Base-by-base conservation (phyloP, 2,113 vertebrate genomes). In the Fulmarus glacialis region DNA sequence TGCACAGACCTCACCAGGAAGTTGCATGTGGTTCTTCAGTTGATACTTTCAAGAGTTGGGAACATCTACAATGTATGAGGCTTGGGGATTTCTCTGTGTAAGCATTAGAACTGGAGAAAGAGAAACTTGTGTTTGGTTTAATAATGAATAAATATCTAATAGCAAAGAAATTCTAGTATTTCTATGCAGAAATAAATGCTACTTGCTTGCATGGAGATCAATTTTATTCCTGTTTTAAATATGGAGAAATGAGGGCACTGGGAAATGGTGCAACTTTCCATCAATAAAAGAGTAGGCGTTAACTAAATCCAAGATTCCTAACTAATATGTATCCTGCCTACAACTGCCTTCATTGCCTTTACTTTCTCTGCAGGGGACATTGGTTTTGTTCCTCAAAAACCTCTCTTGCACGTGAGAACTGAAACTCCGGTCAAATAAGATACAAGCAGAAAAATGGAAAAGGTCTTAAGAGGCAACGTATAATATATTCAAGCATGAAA, bases 381-480 rank as follows among this genome's bases (percentile, higher is more conserved):
- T 68, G 13, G 7, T 50, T 94, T 94, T 89, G 36, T 68, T 70
- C 87, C 89, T 90, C 90, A 89, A 42, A 97, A 95, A 66, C 22
- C 9, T 80, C 36, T 70, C 50, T 77, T 59, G 42, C 20, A 38
- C 17, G 38, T 19, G 17, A 89, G 52, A 87, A 40, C 45, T 87
- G 82, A 90, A 92, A 60, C 21, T 14, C 10, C 60, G 19, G 8
- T 45, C 1, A 11, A 94, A 79, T 20, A 34, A 40, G 32, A 82
- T 4, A 36, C 23, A 63, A 70, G 53, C n/a, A 94, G 29, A 91
- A 92, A 85, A 86, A 74, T 5, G 5, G 34, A 53, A 87, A 90
- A 92, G 62, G 50, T 80, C 66, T 82, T 60, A 64, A 80, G 32
- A 77, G 55, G 80, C 53, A 74, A 74, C 47, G 64, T 45, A 62